These are phyloP conservation scores for Allolobophora icterica DNA, from an alignment of 2,888 invertebrate species.

Conservation along the genomic window DNA sequence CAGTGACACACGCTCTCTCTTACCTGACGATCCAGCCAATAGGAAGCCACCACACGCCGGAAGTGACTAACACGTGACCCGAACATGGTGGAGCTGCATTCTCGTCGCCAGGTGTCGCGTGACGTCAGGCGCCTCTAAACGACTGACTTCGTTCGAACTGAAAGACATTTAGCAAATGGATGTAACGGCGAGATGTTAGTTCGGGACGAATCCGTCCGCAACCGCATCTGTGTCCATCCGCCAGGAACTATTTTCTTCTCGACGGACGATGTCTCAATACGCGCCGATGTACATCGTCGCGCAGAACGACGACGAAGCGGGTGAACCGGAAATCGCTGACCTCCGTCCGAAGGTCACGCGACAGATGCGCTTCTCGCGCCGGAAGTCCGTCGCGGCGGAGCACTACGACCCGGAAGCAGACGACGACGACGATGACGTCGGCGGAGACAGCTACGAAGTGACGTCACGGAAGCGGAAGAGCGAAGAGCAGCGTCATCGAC, in stretches of 20 bases:
- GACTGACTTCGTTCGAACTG: background rate
- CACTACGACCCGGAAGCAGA: conserved; percentile 63
- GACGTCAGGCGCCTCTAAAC: background rate
- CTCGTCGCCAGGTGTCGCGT: background rate
- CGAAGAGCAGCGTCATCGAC: conserved; percentile 60
- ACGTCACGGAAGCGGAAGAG: conserved; percentile 57
- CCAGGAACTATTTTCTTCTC: conserved; percentile 44
- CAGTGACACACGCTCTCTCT: background rate
- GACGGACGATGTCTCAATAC: conserved; percentile 52
- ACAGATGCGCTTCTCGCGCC: conserved; percentile 57
- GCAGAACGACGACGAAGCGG: conserved; percentile 59
- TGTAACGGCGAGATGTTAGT: background rate
- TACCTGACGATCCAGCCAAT: background rate
- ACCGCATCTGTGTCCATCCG: background rate
- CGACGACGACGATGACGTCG: conserved; percentile 50
- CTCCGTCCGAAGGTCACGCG: conserved; percentile 58
- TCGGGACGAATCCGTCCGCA: background rate
- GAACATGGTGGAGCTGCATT: background rate
- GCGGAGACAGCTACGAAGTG: conserved; percentile 36
- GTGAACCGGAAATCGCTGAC: conserved; percentile 59
- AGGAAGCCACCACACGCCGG: background rate
- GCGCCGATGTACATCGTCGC: conserved; percentile 65
- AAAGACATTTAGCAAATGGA: background rate
- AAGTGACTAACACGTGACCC: background rate
- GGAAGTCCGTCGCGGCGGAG: conserved; percentile 64